phyloP scores from a whole-genome alignment of 2,888 invertebrate genomes.

The Machimus atricapillus region DNA sequence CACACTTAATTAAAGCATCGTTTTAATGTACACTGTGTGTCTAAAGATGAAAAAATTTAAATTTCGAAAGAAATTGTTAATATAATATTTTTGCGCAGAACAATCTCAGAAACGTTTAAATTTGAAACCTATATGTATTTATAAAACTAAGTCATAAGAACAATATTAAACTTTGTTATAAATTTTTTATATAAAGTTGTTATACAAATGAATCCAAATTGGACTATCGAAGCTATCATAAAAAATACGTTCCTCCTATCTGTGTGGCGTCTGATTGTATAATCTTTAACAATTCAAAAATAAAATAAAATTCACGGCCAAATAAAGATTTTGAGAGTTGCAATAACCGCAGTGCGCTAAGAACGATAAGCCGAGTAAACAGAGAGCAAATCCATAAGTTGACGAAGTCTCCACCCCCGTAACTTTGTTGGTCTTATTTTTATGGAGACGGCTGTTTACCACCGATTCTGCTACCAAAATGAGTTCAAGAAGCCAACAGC shows the following conservation, averaged over 20 bases:
- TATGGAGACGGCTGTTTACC: background rate
- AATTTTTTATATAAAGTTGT: too few relatives aligned
- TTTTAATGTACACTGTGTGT: too few relatives aligned
- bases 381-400: background rate
- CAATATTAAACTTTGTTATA: too few relatives aligned
- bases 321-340: background rate
- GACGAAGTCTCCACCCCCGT: background rate
- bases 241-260: background rate
- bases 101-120: too few relatives aligned
- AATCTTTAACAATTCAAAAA: background rate
- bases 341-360: background rate
- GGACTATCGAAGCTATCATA: background rate
- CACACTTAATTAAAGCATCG: background rate
- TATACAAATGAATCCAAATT: too few relatives aligned
- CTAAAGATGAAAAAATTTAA: too few relatives aligned
- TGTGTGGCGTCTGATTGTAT: background rate
- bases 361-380: background rate
- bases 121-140: too few relatives aligned
- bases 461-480: background rate
- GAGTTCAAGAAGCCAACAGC: background rate
- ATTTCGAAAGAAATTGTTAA: too few relatives aligned
- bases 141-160: too few relatives aligned
- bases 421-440: background rate
- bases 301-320: background rate
- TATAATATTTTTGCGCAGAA: too few relatives aligned